These are phyloP conservation scores for Halisarca cf. caerulea DNA, from an alignment of 37 sponge, comb jelly and placozoan species.

Conservation along the genomic window DNA sequence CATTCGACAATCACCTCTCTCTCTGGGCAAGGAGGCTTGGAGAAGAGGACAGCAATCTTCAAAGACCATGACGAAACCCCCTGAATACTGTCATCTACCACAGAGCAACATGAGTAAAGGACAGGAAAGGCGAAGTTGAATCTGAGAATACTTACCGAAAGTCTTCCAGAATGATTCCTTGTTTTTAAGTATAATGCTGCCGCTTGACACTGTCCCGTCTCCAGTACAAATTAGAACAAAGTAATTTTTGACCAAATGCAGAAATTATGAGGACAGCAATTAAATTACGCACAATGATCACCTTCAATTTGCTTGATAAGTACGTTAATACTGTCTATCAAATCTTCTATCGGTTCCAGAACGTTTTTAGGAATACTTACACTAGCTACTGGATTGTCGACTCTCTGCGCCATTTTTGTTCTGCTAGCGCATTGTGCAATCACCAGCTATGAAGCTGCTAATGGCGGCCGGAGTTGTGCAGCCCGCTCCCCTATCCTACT, in stretches of 20 bases:
- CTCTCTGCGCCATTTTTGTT: slow-evolving; percentile 5
- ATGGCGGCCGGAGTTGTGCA: not conserved
- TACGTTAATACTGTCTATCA: slow-evolving; percentile 29
- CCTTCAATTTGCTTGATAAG: slow-evolving; percentile 41
- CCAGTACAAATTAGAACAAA: too few relatives aligned
- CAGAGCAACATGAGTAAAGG: not conserved
- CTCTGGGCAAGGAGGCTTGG: slow-evolving; percentile 20
- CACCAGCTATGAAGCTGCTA: not conserved
- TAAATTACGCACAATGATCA: not conserved
- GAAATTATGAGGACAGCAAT: not conserved
- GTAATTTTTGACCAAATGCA: not conserved
- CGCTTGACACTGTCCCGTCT: not conserved
- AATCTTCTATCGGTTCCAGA: slow-evolving; percentile 34
- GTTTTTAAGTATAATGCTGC: not conserved
- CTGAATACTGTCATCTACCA: not conserved
- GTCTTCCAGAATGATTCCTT: slow-evolving; percentile 6
- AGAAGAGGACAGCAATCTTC: slow-evolving; percentile 62
- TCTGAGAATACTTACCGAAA: not conserved
- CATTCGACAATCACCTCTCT: slow-evolving; percentile 4
- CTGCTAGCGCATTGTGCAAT: not conserved
- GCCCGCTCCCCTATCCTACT: not conserved
- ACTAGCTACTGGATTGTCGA: too few relatives aligned
- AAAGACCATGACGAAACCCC: slow-evolving; percentile 9
- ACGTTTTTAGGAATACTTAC: not conserved
- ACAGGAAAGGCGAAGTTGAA: not conserved